A percentile compares a stretch with the other conserved stretches of the same genome.
These are phyloP conservation scores for Ptilonorhynchus violaceus DNA, from an alignment of 2,113 vertebrate species.

Conservation along the genomic window DNA sequence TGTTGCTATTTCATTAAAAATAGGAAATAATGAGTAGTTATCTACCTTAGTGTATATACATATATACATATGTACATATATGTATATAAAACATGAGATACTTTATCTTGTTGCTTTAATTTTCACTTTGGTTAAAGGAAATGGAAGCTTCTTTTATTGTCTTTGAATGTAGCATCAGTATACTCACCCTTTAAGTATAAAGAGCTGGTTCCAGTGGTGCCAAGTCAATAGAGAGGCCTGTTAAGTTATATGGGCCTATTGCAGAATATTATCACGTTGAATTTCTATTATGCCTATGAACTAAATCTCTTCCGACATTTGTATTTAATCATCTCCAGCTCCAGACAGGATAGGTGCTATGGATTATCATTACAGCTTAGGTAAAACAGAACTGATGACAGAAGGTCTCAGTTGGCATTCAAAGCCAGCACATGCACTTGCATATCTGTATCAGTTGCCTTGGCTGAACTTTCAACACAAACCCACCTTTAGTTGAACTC, in stretches of 20 bases:
- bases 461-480: background rate
- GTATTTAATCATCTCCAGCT: background rate
- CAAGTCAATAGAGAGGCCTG: background rate
- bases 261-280: background rate
- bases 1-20: background rate
- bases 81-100: background rate
- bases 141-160: background rate
- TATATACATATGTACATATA: too few species aligned
- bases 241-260: background rate
- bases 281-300: background rate
- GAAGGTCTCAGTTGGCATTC: background rate
- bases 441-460: background rate
- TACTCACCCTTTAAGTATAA: background rate
- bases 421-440: background rate
- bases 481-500: background rate
- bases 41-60: background rate
- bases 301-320: background rate
- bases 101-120: background rate
- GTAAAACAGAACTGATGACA: background rate
- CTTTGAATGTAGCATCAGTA: background rate
- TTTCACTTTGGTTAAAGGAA: background rate
- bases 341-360: background rate
- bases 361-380: background rate
- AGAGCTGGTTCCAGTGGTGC: background rate
- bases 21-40: background rate